Evolutionary conservation across 2,888 invertebrate species (phyloP).

Genomic region (Adelognathus sp.): DNA sequence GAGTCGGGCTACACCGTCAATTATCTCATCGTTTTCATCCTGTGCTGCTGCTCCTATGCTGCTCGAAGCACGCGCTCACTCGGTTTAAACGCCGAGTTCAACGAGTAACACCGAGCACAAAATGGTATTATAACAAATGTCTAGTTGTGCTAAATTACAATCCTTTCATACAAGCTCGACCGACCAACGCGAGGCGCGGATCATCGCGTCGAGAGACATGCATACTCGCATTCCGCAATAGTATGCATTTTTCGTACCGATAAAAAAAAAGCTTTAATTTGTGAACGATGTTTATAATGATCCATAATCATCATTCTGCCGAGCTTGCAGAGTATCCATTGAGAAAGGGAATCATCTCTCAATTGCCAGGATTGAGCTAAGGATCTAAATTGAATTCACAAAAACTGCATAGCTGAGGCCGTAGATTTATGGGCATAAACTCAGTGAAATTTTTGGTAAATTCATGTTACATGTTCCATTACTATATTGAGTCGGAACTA

Average conservation of each 20-base stretch:
- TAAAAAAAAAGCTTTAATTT: no score
- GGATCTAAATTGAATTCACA: no score
- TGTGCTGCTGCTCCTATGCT: constrained; percentile 46
- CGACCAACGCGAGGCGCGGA: background rate
- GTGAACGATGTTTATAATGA: no score
- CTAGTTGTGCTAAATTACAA: constrained; percentile 25
- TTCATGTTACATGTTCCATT: no score
- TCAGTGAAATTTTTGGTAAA: no score
- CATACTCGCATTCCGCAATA: background rate
- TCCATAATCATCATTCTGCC: no score
- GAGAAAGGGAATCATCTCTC: no score
- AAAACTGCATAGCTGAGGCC: no score
- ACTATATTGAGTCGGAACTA: no score
- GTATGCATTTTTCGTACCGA: background rate
- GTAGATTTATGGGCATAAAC: no score
- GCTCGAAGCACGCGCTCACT: constrained; percentile 34
- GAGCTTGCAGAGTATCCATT: no score
- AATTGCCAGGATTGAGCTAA: no score
- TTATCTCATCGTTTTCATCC: constrained; percentile 71
- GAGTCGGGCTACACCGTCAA: constrained; percentile 65
- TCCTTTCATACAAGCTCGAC: background rate
- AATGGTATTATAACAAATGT: background rate
- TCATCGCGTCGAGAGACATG: background rate
- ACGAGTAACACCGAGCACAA: constrained; percentile 21
- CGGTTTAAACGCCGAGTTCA: constrained; percentile 30